Evolutionary conservation across 64 coral and sea anemone species (phyloP), one percentile per base, ranked within the genome.

Genomic region (Trachythela sp.): DNA sequence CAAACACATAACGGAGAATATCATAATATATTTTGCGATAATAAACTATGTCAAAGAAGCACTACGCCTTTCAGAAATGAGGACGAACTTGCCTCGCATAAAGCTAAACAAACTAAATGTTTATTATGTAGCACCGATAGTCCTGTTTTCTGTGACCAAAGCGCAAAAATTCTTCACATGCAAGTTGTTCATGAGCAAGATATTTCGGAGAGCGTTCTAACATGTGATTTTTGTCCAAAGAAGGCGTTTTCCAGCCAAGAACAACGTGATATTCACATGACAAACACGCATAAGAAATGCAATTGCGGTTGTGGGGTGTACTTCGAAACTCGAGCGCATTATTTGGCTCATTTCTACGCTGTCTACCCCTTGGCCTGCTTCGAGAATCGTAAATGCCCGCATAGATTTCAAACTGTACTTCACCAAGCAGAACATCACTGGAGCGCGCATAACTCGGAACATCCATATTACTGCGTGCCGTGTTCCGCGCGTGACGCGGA

Each of bases 301-400:
- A 99, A 99, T 26, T 99, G 96, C 29, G 92, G 93, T 14, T 99
- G 96, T 35, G 96, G 86, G 29, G 52, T 84, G 49, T 99, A 99
- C 39, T 99, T 99, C 31, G 84, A 89, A 75, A 95, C 86, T 13
- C 87, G 96, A 13, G 91, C 92, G 24, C 85, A 94, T 2, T 99
- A 99, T 64, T 89, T 99, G 33, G 86, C 93, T 14, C 96, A 99
- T 83, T 99, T 99, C 31, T 99, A 99, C 86, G 83, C 89, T 15
- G 86, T 99, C 15, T 99, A 99, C 10, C 96, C 96, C 0, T 76
- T 99, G 9, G 91, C 96, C 15, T 99, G 96, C 70, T 95, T 93
- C 20, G 96, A 99, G 37, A 99, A 99, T 71, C 91, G 96, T 27
- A 99, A 99, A 38, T 99, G 96, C 83, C 96, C 96, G 14, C 93